A percentile compares a stretch with the other conserved stretches of the same genome.
These are phyloP conservation scores for Pao palembangensis DNA, from an alignment of 2,113 vertebrate species.

Conservation along the genomic window DNA sequence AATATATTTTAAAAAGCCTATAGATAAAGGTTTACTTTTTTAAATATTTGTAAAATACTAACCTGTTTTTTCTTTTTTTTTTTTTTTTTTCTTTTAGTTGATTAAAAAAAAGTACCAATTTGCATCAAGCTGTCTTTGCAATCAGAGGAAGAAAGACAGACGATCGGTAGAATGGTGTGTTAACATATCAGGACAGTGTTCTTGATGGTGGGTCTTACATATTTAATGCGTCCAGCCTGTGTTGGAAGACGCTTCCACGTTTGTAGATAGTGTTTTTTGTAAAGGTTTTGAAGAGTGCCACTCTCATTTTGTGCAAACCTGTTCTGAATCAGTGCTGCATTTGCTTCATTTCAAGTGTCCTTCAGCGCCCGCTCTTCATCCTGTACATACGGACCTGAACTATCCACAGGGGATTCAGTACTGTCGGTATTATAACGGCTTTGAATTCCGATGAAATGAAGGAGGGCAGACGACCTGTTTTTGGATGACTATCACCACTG, in stretches of 20 bases:
- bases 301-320: slow-evolving; percentile 70
- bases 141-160: slow-evolving; percentile 29
- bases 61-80: slow-evolving; percentile 56
- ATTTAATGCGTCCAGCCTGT: slow-evolving; percentile 54
- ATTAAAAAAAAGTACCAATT: slow-evolving; percentile 62
- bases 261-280: slow-evolving; percentile 75
- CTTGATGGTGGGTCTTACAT: slow-evolving; percentile 65
- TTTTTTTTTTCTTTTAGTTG: slow-evolving; percentile 63
- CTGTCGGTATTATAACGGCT: slow-evolving; percentile 55
- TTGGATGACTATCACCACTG: no score
- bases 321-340: slow-evolving; percentile 67
- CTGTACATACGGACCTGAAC: slow-evolving; percentile 75
- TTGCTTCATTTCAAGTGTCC: slow-evolving; percentile 79
- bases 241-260: slow-evolving; percentile 58
- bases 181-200: slow-evolving; percentile 54
- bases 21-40: slow-evolving; percentile 82
- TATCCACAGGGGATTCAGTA: slow-evolving; percentile 53
- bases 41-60: slow-evolving; percentile 82
- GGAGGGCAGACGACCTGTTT: no score
- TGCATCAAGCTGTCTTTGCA: slow-evolving; percentile 48
- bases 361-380: slow-evolving; percentile 74
- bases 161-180: slow-evolving; percentile 4
- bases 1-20: slow-evolving; percentile 83
- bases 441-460: not conserved
- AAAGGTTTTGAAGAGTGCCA: slow-evolving; percentile 60